Conservation (phyloP, 2,113 vertebrate genomes). For the Hydrolagus affinis region DNA sequence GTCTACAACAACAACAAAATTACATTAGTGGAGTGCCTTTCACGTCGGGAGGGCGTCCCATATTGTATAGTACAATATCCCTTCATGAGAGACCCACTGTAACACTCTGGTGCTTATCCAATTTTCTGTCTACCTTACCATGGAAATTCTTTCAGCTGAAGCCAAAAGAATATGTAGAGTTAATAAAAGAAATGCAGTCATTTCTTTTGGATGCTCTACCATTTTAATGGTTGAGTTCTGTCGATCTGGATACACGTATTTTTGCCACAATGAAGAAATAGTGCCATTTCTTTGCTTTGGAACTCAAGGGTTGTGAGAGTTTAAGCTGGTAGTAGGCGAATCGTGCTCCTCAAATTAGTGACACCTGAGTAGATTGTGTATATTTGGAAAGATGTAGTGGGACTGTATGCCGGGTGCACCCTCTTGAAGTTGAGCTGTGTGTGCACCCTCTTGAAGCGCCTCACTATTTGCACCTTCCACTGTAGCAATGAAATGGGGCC, state of each 20-base stretch:
- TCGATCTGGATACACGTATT: background rate
- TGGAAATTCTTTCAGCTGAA: background rate
- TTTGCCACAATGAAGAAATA: background rate
- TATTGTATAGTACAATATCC: no score
- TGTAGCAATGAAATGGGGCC: no score
- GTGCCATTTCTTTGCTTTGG: background rate
- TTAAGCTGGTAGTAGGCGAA: background rate
- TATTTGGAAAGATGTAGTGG: no score
- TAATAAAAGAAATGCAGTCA: constrained; percentile 9
- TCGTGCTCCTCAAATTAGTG: background rate
- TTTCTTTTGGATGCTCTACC: background rate
- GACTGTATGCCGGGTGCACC: no score
- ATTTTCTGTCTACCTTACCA: background rate
- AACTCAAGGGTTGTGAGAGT: background rate
- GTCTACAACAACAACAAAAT: no score
- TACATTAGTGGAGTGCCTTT: no score
- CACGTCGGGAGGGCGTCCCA: no score
- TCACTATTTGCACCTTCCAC: no score
- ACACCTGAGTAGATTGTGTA: background rate
- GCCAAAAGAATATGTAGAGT: background rate
- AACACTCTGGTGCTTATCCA: background rate
- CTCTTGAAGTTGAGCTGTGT: no score
- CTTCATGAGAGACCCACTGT: no score
- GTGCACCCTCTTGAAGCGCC: no score
- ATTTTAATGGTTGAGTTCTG: background rate